Base-by-base conservation (phyloP, 2,888 invertebrate species). In the Sarcophaga rosellei region DNA sequence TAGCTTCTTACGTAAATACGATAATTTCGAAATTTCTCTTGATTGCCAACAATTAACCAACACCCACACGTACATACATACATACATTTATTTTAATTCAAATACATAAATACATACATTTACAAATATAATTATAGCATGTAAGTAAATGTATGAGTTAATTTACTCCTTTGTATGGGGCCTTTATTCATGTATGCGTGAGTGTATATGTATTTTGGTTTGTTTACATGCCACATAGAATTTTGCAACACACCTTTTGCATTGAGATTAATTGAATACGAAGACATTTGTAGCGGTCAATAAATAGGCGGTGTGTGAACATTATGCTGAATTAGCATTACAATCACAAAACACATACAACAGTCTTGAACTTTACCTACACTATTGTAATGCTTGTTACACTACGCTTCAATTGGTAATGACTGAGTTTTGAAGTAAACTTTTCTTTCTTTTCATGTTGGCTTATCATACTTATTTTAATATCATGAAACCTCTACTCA, bases 31-130 rank as follows among this genome's bases (percentile, higher is more conserved):
- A 25, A 53, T 65, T 73, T 82, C 47, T 23, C 66, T 82, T 73
- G 76, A 77, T 82, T 77, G 66, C 68, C 53, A 20, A n/a, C 70
- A 72, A 82, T 72, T 76, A 82, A 44, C 74, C 68, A 53, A 68
- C 21, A 47, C 57, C 15, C 66, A 65, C 15, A 61, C 45, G 4
- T 47, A 70, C 47, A 68, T 11, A 57, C 17, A 25, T n/a, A 59
- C 45, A 68, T 44, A 25, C n/a, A 35, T 35, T 6, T 6, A 6
- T 35, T 35, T 35, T 35, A 35, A 35, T 35, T 35, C 57, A 5
- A 59, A 65, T n/a, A 61, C 44, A 5, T 68, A 69, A 23, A 68
- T 11, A 63, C 15, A 25, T 17, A 59, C 45, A 68, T 44, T n/a
- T n/a, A 25, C n/a, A 35, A 35, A 10, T 35, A 35, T 35, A 35